A percentile compares a stretch with the other conserved stretches of the same genome.
Conservation (phyloP, 2,888 invertebrate genomes). For the Eugnorisma glareosa region DNA sequence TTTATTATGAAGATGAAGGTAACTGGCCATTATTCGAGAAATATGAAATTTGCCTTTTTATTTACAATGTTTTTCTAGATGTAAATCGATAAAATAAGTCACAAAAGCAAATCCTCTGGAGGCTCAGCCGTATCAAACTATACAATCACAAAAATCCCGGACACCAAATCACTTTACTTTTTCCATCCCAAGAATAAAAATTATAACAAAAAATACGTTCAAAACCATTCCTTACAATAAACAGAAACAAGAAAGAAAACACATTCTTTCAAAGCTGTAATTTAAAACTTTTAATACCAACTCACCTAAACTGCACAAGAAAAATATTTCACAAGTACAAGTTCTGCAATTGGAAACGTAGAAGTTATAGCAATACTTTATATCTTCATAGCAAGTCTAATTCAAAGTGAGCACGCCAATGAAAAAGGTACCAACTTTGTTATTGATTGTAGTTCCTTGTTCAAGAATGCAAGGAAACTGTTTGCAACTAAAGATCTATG, state of each 20-base stretch:
- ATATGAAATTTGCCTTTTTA: not conserved
- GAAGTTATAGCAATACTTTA: conserved; percentile 77
- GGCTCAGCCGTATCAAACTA: not conserved
- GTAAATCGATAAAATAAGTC: not conserved
- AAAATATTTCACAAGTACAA: conserved; percentile 61
- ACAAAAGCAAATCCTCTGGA: not conserved
- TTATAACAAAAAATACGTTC: not conserved
- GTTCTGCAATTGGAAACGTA: conserved; percentile 69
- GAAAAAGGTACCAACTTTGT: conserved; percentile 76
- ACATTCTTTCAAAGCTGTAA: conserved; percentile 39
- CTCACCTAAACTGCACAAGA: conserved; percentile 48
- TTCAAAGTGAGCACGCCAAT: conserved; percentile 73
- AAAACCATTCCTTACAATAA: not conserved
- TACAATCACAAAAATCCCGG: not conserved
- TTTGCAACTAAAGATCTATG: conserved; percentile 68
- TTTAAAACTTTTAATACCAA: conserved; percentile 57
- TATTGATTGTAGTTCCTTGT: conserved; percentile 80
- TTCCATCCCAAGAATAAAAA: not conserved
- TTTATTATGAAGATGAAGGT: not conserved
- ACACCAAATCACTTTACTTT: not conserved
- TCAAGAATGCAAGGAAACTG: conserved; percentile 67
- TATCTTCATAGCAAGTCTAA: conserved; percentile 76
- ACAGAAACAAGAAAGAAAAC: conserved; percentile 21
- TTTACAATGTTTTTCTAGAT: not conserved
- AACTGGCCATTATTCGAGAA: not conserved